Conservation (phyloP, 2,888 invertebrate genomes). For the Entomobrya multifasciata region DNA sequence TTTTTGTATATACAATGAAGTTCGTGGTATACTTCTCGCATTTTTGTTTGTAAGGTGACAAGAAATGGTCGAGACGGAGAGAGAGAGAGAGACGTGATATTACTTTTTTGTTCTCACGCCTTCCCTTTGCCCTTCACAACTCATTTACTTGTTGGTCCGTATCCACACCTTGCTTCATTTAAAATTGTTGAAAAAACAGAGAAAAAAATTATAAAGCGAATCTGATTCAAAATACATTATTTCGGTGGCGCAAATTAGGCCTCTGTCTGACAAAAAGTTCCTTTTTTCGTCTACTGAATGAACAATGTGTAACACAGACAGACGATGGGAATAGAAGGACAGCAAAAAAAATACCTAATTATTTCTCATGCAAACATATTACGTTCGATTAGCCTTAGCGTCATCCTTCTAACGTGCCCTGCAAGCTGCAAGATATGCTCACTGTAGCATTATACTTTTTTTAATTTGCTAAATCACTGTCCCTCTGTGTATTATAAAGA, state of each 20-base stretch:
- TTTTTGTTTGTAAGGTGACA: slow-evolving; percentile 36
- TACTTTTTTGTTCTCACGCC: slow-evolving; percentile 70
- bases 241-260: slow-evolving; percentile 65
- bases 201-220: slow-evolving; percentile 29
- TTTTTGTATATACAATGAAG: slow-evolving; percentile 15
- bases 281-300: slow-evolving; percentile 53
- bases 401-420: slow-evolving; percentile 34
- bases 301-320: not conserved
- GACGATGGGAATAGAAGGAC: slow-evolving; percentile 19
- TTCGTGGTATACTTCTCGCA: slow-evolving; percentile 13
- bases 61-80: too few species aligned
- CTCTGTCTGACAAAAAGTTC: slow-evolving; percentile 53
- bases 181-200: slow-evolving; percentile 17
- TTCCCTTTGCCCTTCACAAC: slow-evolving; percentile 69
- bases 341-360: slow-evolving; percentile 53
- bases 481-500: too few species aligned
- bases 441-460: slow-evolving; percentile 10
- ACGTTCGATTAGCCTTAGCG: slow-evolving; percentile 12
- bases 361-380: slow-evolving; percentile 37
- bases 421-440: slow-evolving; percentile 25
- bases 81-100: slow-evolving; percentile 54
- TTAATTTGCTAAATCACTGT: slow-evolving; percentile 59
- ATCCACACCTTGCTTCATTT: slow-evolving; percentile 67
- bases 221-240: slow-evolving; percentile 16
- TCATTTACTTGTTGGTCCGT: slow-evolving; percentile 68